Percentiles rank a stretch among this genome's conserved stretches.
Conservation (phyloP, 2,888 invertebrate species). For the Hedya salicella region DNA sequence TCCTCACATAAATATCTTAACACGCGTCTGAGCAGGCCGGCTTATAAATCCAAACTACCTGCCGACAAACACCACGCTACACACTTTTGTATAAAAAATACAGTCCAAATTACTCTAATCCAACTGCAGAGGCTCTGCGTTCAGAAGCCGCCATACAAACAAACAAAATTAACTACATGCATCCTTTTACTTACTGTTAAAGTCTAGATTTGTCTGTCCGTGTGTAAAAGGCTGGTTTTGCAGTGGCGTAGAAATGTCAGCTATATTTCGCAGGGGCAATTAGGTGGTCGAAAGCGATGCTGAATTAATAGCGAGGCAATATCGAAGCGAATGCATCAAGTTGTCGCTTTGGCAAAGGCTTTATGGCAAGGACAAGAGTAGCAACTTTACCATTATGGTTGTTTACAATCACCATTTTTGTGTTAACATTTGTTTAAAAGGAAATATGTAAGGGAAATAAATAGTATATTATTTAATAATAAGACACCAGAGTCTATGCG, state of each 20-base stretch:
- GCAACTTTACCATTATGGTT: constrained; percentile 12
- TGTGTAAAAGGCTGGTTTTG: constrained; percentile 12
- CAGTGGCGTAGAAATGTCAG: constrained; percentile 56
- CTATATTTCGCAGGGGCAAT: constrained; percentile 68
- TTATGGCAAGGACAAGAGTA: constrained; percentile 18
- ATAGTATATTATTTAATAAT: too few species aligned
- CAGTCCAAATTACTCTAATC: constrained; percentile 17
- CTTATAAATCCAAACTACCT: constrained; percentile 63
- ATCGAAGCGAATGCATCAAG: constrained; percentile 56
- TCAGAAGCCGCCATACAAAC: constrained; percentile 11
- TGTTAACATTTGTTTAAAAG: not conserved
- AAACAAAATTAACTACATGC: constrained; percentile 1
- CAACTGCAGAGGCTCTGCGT: not conserved
- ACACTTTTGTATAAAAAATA: constrained; percentile 20
- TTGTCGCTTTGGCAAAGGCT: constrained; percentile 41
- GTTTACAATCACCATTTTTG: constrained; percentile 1
- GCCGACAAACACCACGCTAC: constrained; percentile 35
- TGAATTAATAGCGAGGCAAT: constrained; percentile 64
- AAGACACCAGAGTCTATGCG: too few species aligned
- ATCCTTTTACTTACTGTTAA: not conserved
- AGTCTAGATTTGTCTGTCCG: constrained; percentile 7
- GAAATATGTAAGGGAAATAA: too few species aligned
- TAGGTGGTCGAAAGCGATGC: constrained; percentile 57
- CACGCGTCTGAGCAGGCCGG: constrained; percentile 52
- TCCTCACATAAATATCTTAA: constrained; percentile 67